Percentiles rank a stretch among this genome's conserved stretches.
Evolutionary conservation across 2,113 vertebrate species (phyloP).

Genomic region (Gavialis gangeticus): DNA sequence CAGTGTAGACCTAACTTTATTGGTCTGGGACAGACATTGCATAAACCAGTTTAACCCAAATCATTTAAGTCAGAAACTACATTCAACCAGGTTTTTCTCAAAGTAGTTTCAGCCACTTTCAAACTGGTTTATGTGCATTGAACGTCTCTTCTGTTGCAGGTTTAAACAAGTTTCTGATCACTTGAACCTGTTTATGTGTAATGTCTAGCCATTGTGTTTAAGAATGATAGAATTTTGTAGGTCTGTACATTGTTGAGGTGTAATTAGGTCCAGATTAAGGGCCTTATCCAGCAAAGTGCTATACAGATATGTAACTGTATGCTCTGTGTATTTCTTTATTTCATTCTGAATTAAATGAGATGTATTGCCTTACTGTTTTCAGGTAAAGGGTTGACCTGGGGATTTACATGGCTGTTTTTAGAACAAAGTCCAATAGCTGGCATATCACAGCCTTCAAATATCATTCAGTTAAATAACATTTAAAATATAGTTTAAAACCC

Average conservation of each 20-base stretch:
- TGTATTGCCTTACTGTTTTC: neutral
- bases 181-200: too few relatives aligned
- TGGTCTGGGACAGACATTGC: too few relatives aligned
- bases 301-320: accelerated
- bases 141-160: too few relatives aligned
- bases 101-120: too few relatives aligned
- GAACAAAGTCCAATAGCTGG: neutral
- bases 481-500: neutral
- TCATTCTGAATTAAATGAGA: neutral
- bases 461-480: neutral
- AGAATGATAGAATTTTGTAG: neutral
- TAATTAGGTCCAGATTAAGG: neutral
- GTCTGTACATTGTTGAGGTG: neutral
- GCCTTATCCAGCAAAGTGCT: neutral
- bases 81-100: too few relatives aligned
- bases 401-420: neutral
- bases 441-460: neutral
- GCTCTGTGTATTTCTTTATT: neutral
- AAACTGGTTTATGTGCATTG: too few relatives aligned
- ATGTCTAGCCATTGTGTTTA: too few relatives aligned
- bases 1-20: too few relatives aligned
- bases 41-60: too few relatives aligned
- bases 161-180: too few relatives aligned
- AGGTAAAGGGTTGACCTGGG: neutral
- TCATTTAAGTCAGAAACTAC: too few relatives aligned